A percentile compares a stretch with the other conserved stretches of the same genome.
Conservation (phyloP, 2,113 vertebrate genomes). For the Kryptolebias marmoratus region DNA sequence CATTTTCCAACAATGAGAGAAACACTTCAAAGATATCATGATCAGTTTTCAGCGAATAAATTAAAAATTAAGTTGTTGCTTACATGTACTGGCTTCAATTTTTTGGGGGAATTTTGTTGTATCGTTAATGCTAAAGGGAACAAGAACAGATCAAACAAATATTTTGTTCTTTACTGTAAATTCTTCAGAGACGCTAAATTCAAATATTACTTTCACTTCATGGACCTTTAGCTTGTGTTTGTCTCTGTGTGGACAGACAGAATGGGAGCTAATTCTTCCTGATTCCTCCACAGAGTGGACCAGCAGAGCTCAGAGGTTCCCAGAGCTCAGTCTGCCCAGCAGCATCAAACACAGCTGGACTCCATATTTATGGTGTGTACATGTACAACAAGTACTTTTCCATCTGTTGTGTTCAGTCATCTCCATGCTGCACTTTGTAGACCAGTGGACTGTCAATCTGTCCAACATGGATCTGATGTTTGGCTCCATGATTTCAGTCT, state of each 20-base stretch:
- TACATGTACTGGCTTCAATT: too few species aligned
- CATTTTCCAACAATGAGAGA: too few species aligned
- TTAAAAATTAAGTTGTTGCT: too few species aligned
- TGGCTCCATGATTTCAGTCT: neutral
- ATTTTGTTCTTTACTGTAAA: too few species aligned
- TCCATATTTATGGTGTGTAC: neutral
- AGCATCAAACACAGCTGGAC: neutral
- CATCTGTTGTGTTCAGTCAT: neutral
- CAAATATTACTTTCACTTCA: too few species aligned
- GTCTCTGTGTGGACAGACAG: neutral
- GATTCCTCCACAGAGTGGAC: constrained; percentile 4
- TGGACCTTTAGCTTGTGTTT: neutral
- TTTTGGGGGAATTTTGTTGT: too few species aligned
- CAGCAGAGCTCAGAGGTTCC: neutral
- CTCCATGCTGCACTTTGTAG: neutral
- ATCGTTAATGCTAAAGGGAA: too few species aligned
- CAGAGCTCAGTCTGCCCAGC: neutral
- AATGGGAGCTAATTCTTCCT: neutral
- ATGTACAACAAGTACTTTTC: neutral
- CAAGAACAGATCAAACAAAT: too few species aligned
- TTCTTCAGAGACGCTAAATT: too few species aligned
- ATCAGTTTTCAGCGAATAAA: too few species aligned
- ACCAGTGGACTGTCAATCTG: neutral
- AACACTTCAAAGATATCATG: too few species aligned
- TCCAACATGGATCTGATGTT: neutral